Evolutionary conservation across 2,797 vertebrate species (phyloP).

Genomic region (Lemur catta): DNA sequence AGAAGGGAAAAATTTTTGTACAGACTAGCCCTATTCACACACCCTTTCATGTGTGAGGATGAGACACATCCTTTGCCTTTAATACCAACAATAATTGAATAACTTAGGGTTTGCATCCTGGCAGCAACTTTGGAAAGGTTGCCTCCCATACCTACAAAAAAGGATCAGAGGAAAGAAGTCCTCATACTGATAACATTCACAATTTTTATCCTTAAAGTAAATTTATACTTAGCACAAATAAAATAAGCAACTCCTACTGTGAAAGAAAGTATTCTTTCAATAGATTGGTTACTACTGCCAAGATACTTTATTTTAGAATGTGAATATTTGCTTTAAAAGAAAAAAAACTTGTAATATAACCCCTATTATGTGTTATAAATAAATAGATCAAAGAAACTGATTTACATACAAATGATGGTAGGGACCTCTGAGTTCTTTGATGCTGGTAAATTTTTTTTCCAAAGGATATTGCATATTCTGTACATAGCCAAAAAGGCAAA

Average conservation of each 20-base stretch:
- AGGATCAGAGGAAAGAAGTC: not conserved
- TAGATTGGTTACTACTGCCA: not conserved
- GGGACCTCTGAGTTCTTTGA: not conserved
- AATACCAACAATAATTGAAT: not conserved
- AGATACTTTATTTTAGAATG: constrained; percentile 31
- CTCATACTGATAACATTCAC: not conserved
- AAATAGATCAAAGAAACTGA: not conserved
- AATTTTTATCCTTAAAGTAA: not conserved
- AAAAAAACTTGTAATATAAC: not conserved
- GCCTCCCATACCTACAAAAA: not conserved
- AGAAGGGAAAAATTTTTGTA: not conserved
- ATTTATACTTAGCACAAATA: not conserved
- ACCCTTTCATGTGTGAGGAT: not conserved
- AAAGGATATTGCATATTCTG: not conserved
- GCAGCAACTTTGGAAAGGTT: not conserved
- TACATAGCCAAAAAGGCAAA: not conserved
- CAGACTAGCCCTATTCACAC: not conserved
- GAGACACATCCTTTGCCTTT: not conserved
- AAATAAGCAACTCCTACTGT: not conserved
- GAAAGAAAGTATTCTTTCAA: not conserved
- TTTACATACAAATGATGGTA: constrained; percentile 24
- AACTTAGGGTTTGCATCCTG: not conserved
- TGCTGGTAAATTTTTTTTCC: not conserved
- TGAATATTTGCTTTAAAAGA: constrained; percentile 20
- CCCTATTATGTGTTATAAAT: not conserved